Evolutionary conservation across 2,797 vertebrate species (phyloP), one percentile per base, ranked within the genome.

Genomic region (Chelidonichthys spinosus): DNA sequence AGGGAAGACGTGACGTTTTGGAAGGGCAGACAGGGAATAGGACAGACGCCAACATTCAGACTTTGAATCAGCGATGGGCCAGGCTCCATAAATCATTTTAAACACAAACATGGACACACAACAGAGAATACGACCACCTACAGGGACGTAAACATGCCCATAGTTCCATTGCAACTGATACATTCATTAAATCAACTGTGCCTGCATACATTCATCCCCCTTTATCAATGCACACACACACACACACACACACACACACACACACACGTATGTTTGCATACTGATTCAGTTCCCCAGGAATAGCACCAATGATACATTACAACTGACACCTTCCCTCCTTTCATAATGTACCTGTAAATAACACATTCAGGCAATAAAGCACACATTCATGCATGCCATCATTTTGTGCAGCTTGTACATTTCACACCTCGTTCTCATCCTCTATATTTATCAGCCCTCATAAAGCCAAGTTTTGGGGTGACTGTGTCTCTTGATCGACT

Each of bases 401-500:
- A 4, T 54, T 59, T 42, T 5, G 7, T 44, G n/a, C 67, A 49
- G 47, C 59, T 32, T 52, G 32, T 33, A 65, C 67, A 76, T 82
- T 69, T 76, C 56, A 60, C 55, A 78, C 47, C 53, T 55, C 58
- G 32, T 55, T 61, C 53, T 54, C n/a, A 67, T 64, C 63, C 43
- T 74, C 70, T 83, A 66, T 76, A 72, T 83, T 66, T 73, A 56
- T 64, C 56, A 73, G 61, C 43, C 64, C 56, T 54, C 65, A 25
- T 70, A 15, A 68, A 68, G 74, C 37, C 63, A 36, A 25, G 44
- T 74, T 50, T 82, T 75, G 78, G 69, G 52, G 67, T 79, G 85
- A 74, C 72, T 69, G 75, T 79, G 67, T 76, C 25, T 78, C 32
- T 81, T 87, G 86, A 91, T 88, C 14, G 64, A 66, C 9, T 35